phyloP scores from a whole-genome alignment of 1,140 invertebrate genomes.

The Ctenoplectra terminalis region DNA sequence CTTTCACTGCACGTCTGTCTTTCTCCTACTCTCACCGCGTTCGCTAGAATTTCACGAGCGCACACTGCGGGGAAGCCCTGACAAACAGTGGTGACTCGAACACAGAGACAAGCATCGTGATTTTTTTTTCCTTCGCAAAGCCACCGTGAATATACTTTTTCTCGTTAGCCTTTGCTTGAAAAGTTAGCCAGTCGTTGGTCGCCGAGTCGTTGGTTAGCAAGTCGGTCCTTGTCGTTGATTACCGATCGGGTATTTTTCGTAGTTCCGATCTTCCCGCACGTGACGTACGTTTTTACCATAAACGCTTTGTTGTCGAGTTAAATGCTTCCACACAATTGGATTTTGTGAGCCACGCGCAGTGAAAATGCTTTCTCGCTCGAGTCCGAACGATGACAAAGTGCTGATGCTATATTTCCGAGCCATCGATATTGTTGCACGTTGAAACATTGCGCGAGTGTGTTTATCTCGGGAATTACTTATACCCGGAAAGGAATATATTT shows the following conservation, averaged over 20 bases:
- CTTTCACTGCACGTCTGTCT: not conserved
- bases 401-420: not conserved
- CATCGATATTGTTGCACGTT: not conserved
- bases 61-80: not conserved
- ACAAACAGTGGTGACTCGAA: conserved; percentile 38
- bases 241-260: not conserved
- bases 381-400: not conserved
- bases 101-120: not conserved
- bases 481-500: not conserved
- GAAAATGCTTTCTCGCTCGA: not conserved
- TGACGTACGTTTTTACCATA: not conserved
- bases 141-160: not conserved
- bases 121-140: not conserved
- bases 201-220: not conserved
- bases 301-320: not conserved
- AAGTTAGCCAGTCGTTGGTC: not conserved
- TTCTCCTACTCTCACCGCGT: conserved; percentile 24
- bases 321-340: no score
- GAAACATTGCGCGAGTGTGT: not conserved
- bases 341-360: not conserved
- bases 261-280: not conserved
- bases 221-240: not conserved
- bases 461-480: no score
- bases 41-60: conserved; percentile 5
- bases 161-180: not conserved